These are phyloP conservation scores for Larimichthys crocea DNA, from an alignment of 2,113 vertebrate species.

Conservation along the genomic window DNA sequence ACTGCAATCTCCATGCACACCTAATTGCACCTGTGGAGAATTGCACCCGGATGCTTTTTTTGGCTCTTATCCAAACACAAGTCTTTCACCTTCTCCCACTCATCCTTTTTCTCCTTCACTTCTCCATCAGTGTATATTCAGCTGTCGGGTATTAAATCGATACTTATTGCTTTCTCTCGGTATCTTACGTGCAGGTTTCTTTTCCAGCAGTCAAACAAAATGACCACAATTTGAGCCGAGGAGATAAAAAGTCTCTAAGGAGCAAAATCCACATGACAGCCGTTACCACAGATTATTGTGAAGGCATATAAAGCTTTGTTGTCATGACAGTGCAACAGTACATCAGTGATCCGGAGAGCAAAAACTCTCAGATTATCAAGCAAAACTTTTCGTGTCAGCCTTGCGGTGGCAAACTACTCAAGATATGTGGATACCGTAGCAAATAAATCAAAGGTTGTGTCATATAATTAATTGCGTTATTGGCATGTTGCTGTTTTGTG, in stretches of 20 bases:
- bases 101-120: slow-evolving; percentile 10
- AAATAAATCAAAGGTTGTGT: slow-evolving; percentile 32
- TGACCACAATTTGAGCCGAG: slow-evolving; percentile 8
- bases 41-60: not conserved
- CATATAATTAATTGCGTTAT: slow-evolving; percentile 61
- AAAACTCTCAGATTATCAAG: slow-evolving; percentile 23
- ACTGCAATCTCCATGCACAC: slow-evolving; percentile 27
- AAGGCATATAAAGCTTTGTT: slow-evolving; percentile 13
- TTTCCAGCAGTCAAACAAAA: slow-evolving; percentile 27
- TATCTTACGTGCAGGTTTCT: not conserved
- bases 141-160: not conserved
- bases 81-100: slow-evolving; percentile 55
- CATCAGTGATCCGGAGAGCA: not conserved
- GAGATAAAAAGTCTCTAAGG: slow-evolving; percentile 47
- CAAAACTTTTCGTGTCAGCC: slow-evolving; percentile 24
- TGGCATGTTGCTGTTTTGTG: slow-evolving; percentile 51
- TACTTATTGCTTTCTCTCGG: not conserved
- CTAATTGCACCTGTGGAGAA: slow-evolving; percentile 49
- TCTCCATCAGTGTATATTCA: slow-evolving; percentile 10
- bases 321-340: slow-evolving; percentile 21
- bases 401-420: slow-evolving; percentile 6
- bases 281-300: slow-evolving; percentile 20
- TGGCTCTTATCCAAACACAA: slow-evolving; percentile 38
- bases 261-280: slow-evolving; percentile 28
- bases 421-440: slow-evolving; percentile 30